Evolutionary conservation across 2,888 invertebrate genomes (phyloP), one percentile per base, ranked within the genome.

Genomic region (Aethes cnicana): DNA sequence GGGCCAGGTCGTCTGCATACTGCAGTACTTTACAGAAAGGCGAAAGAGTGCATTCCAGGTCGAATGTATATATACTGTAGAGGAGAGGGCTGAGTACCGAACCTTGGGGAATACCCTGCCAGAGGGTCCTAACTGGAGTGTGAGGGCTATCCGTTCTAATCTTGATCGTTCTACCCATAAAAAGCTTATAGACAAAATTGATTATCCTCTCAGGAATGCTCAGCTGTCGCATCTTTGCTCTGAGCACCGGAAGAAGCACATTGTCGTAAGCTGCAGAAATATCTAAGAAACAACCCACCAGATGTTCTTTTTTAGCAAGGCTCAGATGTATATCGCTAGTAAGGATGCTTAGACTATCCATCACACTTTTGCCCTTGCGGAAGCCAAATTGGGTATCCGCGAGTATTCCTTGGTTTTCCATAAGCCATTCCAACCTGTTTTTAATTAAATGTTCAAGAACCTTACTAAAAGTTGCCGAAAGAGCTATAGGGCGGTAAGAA

Each of bases 61-160:
- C 53, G 21, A 14, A 35, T 1, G 57, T 56, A 14, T 56, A 61
- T 1, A 63, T 21, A 16, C 18, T 57, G 14, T 55, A 63, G 2
- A 58, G 16, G 1, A 58, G 17, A 9, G 59, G 59, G 14, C 56
- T 55, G 6, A 58, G 48, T 3, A 62, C 62, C 9, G 57, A 61
- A 4, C 59, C 60, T 21, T 59, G 57, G 4, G 57, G 62, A 3
- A 58, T 42, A 4, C 60, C 62, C 12, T 56, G 56, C 54, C 54
- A 61, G 2, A 58, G 21, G 7, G 11, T 1, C 33, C 55, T 52
- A 6, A 39, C 18, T 2, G 55, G n/a, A n/a, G n/a, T n/a, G n/a
- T n/a, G n/a, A n/a, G n/a, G 50, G 8, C 7, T 9, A 6, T n/a
- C 17, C 8, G 6, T 33, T 7, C 16, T 16, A 11, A 35, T 35